Evolutionary conservation across 2,888 invertebrate species (phyloP), one percentile per base, ranked within the genome.

Genomic region (Piscicola geometra): DNA sequence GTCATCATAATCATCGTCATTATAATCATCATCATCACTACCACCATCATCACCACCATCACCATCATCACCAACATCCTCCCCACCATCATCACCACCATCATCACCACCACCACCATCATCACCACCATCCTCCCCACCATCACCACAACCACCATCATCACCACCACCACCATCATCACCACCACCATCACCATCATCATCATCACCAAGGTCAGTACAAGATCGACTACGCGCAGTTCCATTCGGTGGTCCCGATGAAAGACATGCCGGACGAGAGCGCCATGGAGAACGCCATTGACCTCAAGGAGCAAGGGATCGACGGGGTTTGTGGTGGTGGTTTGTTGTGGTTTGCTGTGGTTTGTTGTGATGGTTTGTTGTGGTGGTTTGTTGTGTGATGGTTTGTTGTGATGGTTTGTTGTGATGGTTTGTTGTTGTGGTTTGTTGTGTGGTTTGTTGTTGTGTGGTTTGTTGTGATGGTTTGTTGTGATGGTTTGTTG

Each of bases 231-330:
- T 85, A 84, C 80, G 84, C 84, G 15, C 82, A 84, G 71, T 85
- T 85, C 80, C 83, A 85, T 79, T 81, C 82, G 78, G 84, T 84
- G 68, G 81, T 83, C 77, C 83, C 84, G 75, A 82, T 84, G 52
- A 83, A 83, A 50, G 84, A 93, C 12, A 76, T 76, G 76, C 82
- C 83, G 12, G 82, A 93, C 33, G 73, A 72, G 76, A 78, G 78
- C 47, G 78, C 78, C 76, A 75, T 50, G 64, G 67, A 67, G 5
- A 12, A 70, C 32, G 30, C 28, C 28, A 25, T 12, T 35, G 25
- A 36, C 5, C 5, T 33, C 18, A 21, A 70, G n/a, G 21, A 67
- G 5, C 18, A 35, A 32, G 33, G 33, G 32, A 32, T 67, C 25
- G 25, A 9, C 12, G 25, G n/a, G 67, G 67, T 67, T 3, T 9